phyloP scores from a whole-genome alignment of 2,113 vertebrate genomes.

The Brachyistius frenatus region DNA sequence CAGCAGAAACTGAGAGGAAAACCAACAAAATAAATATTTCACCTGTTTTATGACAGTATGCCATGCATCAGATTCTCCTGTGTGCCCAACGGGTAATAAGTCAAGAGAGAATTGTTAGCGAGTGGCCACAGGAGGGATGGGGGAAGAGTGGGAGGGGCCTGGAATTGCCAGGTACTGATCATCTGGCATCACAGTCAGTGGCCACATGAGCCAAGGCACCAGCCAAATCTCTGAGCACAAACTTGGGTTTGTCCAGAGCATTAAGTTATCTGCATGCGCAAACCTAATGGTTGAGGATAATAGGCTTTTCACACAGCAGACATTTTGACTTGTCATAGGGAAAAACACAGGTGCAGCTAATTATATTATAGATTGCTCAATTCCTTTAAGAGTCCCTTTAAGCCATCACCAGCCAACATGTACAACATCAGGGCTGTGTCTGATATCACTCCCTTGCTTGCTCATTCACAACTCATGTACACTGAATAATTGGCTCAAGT shows the following conservation, averaged over 20 bases:
- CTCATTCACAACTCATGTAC: background rate
- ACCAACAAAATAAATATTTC: constrained; percentile 63
- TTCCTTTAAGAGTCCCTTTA: constrained; percentile 10
- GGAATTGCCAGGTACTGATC: constrained; percentile 36
- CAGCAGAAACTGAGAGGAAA: constrained; percentile 57
- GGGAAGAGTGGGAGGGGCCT: constrained; percentile 21
- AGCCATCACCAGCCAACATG: constrained; percentile 14
- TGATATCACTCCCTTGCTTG: background rate
- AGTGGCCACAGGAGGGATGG: constrained; percentile 23
- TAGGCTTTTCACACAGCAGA: constrained; percentile 23
- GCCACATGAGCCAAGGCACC: constrained; percentile 21
- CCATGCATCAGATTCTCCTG: constrained; percentile 52
- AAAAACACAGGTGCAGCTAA: constrained; percentile 29
- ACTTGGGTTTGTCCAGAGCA: constrained; percentile 31
- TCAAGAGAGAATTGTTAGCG: constrained; percentile 57
- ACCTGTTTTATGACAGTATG: constrained; percentile 53
- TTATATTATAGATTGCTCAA: constrained; percentile 15
- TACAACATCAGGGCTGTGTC: too few species aligned
- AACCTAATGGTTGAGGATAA: constrained; percentile 38
- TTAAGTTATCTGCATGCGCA: constrained; percentile 41
- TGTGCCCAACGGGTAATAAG: constrained; percentile 48
- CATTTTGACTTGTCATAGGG: background rate
- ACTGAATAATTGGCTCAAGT: background rate
- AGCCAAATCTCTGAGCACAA: constrained; percentile 39
- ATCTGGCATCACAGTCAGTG: constrained; percentile 43